These are phyloP conservation scores for Aphrophora alni DNA, from an alignment of 2,888 invertebrate genomes.

Conservation along the genomic window DNA sequence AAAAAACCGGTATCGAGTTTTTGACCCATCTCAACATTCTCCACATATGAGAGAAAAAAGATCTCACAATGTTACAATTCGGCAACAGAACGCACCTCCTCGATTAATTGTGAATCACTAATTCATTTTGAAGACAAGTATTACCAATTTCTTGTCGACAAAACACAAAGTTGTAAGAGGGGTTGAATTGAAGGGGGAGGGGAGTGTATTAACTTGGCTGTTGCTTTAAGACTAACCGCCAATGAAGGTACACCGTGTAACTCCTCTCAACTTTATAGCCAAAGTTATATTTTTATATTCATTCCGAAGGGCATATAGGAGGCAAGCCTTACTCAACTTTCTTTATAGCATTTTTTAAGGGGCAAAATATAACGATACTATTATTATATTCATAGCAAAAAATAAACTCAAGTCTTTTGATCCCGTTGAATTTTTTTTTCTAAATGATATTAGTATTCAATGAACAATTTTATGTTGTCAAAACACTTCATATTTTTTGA, in stretches of 20 bases:
- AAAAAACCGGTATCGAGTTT: no score
- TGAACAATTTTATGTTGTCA: no score
- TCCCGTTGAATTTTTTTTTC: not conserved
- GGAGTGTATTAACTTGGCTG: not conserved
- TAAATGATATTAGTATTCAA: no score
- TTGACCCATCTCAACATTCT: no score
- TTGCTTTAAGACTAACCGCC: not conserved
- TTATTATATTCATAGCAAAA: not conserved
- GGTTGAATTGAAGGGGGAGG: not conserved
- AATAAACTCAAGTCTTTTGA: not conserved
- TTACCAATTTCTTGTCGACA: not conserved
- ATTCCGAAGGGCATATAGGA: not conserved
- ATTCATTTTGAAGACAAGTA: no score
- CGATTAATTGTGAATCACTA: no score
- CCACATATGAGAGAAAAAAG: no score
- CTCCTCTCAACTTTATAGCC: not conserved
- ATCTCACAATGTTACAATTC: no score
- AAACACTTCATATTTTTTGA: no score
- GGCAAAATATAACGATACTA: not conserved
- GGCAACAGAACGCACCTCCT: no score
- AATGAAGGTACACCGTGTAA: not conserved
- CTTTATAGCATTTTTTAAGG: not conserved
- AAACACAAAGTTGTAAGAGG: not conserved
- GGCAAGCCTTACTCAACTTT: not conserved
- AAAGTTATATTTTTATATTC: conserved; percentile 6